These are phyloP conservation scores for Acrocephalus kingi DNA, from an alignment of 2,113 vertebrate genomes.

Conservation along the genomic window DNA sequence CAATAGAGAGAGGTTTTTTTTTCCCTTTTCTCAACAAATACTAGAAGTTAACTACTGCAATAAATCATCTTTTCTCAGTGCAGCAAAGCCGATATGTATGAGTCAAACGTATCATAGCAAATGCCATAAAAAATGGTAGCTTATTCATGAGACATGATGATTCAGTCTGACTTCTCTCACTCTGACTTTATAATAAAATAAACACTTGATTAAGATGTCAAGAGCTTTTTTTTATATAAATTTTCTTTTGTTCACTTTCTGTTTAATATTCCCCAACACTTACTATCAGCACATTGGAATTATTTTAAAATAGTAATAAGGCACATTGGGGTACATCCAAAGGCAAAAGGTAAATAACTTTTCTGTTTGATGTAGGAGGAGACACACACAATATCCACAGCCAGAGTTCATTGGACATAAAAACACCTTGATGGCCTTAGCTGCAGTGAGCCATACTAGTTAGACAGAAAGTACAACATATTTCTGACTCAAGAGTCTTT, in stretches of 20 bases:
- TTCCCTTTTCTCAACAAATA: background rate
- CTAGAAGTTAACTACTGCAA: constrained; percentile 5
- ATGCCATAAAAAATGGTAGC: background rate
- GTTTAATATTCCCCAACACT: background rate
- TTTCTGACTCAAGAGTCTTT: background rate
- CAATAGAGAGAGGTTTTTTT: background rate
- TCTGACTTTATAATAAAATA: background rate
- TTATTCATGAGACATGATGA: background rate
- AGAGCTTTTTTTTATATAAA: background rate
- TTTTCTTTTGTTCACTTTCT: background rate
- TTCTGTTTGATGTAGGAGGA: background rate
- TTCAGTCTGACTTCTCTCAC: background rate
- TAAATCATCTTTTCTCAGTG: constrained; percentile 49
- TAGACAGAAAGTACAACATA: background rate
- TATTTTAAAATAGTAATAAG: background rate
- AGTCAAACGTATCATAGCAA: constrained; percentile 24
- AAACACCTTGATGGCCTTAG: background rate
- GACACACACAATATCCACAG: background rate
- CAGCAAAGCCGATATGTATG: background rate
- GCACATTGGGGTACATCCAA: background rate
- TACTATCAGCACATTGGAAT: background rate
- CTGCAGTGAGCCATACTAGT: background rate
- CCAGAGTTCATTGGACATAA: background rate
- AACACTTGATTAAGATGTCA: background rate
- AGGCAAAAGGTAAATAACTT: background rate